Evolutionary conservation across 1,140 invertebrate species (phyloP), one percentile per base, ranked within the genome.

Genomic region (Aphaenogaster rudis): DNA sequence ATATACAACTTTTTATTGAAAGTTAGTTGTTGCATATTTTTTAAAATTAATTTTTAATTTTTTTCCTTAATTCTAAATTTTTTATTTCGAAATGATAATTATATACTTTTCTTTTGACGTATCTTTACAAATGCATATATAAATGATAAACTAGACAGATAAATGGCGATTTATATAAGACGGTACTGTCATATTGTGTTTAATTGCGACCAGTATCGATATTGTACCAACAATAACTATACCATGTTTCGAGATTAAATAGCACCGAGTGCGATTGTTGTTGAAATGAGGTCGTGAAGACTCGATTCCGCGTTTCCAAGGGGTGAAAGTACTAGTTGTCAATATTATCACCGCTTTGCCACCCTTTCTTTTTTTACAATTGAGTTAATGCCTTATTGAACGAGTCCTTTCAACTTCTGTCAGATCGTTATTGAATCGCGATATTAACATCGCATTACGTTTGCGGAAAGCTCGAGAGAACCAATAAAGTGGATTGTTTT

Each of bases 261-360:
- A 86, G 39, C 36, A 36, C 15, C 42, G 50, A 86, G 63, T 57
- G 50, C 45, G 9, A 54, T 79, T 67, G 76, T 86, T 66, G n/a
- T 67, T 48, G 28, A 36, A 79, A 67, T 28, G 42, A 86, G 76
- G 36, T 76, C 28, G 52, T 13, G 42, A 86, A 74, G 50, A 36
- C 21, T 48, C 42, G 45, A 52, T 80, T 79, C 50, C n/a, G 15
- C 36, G 57, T 59, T 86, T 63, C 52, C 50, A 71, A 81, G 77
- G 45, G 11, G 54, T 21, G 66, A 69, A 63, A 61, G 52, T 86
- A 86, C 69, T 50, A 50, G 66, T n/a, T 86, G 66, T 86, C 76
- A 61, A 86, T 86, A 79, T 69, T 69, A 36, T 80, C 74, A 67
- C 13, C 17, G 64, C 64, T 69, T 61, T 50, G 28, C 6, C 36